A percentile compares a stretch with the other conserved stretches of the same genome.
Conservation (phyloP, 2,888 invertebrate species). For the Thumatha senex region DNA sequence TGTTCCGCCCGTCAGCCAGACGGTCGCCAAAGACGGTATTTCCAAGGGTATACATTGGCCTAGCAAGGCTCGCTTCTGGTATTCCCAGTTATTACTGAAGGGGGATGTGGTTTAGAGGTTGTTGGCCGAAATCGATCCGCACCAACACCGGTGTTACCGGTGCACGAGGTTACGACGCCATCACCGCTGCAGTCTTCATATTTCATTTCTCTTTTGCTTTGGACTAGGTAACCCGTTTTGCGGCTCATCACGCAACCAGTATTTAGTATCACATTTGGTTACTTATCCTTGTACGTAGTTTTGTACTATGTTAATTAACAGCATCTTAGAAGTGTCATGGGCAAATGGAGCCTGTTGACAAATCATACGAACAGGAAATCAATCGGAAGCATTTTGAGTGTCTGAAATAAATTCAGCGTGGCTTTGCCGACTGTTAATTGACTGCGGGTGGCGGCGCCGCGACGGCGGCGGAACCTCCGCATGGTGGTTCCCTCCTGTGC, state of each 20-base stretch:
- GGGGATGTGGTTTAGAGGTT: slow-evolving; percentile 71
- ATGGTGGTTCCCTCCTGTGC: slow-evolving; percentile 67
- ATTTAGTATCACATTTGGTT: slow-evolving; percentile 9
- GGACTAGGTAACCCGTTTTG: slow-evolving; percentile 32
- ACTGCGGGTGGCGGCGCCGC: slow-evolving; percentile 83
- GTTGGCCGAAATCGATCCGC: slow-evolving; percentile 79
- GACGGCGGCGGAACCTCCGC: slow-evolving; percentile 82
- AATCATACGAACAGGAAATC: slow-evolving; percentile 64
- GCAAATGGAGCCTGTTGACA: too few species aligned
- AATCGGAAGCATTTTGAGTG: slow-evolving; percentile 79
- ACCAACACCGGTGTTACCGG: slow-evolving; percentile 63
- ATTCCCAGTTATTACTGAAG: slow-evolving; percentile 76
- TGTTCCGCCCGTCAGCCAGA: slow-evolving; percentile 48
- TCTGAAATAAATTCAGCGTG: slow-evolving; percentile 79
- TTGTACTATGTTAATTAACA: slow-evolving; percentile 11
- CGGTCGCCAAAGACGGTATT: slow-evolving; percentile 69
- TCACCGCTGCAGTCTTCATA: slow-evolving; percentile 56
- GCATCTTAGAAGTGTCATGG: slow-evolving; percentile 35
- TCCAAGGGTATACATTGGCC: slow-evolving; percentile 58
- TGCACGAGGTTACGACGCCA: slow-evolving; percentile 71
- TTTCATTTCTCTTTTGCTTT: slow-evolving; percentile 32
- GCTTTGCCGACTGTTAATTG: slow-evolving; percentile 80
- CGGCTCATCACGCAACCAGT: slow-evolving; percentile 16
- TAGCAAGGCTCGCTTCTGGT: slow-evolving; percentile 64
- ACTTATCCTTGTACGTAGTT: too few species aligned